These are phyloP conservation scores for Datnioides undecimradiatus DNA, from an alignment of 2,113 vertebrate genomes.

Conservation along the genomic window DNA sequence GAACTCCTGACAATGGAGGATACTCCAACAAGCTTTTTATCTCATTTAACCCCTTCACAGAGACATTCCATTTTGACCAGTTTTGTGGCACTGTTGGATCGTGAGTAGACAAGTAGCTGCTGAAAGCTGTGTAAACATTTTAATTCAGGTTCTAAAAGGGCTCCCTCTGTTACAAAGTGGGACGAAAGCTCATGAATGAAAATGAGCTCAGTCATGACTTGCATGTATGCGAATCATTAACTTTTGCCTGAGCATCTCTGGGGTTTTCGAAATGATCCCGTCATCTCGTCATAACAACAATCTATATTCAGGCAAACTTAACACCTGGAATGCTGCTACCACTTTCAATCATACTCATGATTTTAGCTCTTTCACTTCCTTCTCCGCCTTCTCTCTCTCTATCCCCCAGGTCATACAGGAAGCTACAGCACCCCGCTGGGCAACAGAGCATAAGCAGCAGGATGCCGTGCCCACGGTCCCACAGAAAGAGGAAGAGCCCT, in stretches of 20 bases:
- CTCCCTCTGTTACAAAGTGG: slow-evolving; percentile 20
- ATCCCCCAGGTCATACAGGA: slow-evolving; percentile 56
- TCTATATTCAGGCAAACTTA: background rate
- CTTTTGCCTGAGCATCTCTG: slow-evolving; percentile 37
- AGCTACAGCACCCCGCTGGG: slow-evolving; percentile 47
- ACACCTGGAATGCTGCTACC: slow-evolving; percentile 22
- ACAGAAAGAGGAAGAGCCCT: slow-evolving; percentile 76
- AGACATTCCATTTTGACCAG: background rate
- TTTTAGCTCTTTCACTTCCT: slow-evolving; percentile 5
- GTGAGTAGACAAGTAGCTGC: background rate
- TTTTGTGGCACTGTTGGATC: background rate
- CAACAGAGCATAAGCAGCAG: slow-evolving; percentile 56
- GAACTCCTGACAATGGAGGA: background rate
- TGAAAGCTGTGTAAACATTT: slow-evolving; percentile 9
- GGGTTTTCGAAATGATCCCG: slow-evolving; percentile 33
- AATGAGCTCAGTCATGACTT: slow-evolving; percentile 34
- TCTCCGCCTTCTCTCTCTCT: background rate
- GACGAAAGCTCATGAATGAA: slow-evolving; percentile 36
- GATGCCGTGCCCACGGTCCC: slow-evolving; percentile 59
- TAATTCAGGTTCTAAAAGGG: slow-evolving; percentile 23
- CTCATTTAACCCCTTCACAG: background rate
- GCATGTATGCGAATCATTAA: slow-evolving; percentile 31
- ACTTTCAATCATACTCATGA: background rate
- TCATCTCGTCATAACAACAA: slow-evolving; percentile 31
- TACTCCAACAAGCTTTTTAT: background rate